These are phyloP conservation scores for Trissolcus brochymenae DNA, from an alignment of 2,888 invertebrate species.

Conservation along the genomic window DNA sequence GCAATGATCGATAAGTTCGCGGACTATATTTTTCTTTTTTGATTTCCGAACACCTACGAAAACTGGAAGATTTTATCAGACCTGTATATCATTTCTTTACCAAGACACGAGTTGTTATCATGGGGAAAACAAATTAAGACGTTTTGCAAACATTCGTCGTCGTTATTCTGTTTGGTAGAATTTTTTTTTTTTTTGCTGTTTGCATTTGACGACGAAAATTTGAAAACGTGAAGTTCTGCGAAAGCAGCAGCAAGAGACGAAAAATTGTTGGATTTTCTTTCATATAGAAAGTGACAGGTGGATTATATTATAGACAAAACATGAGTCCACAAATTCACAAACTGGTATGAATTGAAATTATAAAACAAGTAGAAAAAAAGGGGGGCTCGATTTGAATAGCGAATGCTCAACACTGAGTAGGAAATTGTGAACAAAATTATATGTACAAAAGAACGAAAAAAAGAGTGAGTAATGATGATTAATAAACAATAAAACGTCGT, in stretches of 20 bases:
- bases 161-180: too few species aligned
- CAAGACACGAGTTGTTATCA: constrained; percentile 8
- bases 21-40: too few species aligned
- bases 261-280: neutral
- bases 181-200: neutral
- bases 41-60: too few species aligned
- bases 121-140: neutral
- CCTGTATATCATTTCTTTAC: constrained; percentile 14
- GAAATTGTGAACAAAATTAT: constrained; percentile 43
- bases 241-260: constrained; percentile 38
- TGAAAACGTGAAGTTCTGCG: constrained; percentile 22
- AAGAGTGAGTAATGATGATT: constrained; percentile 62
- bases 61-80: neutral
- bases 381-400: constrained; percentile 38
- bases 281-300: constrained; percentile 4
- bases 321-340: constrained; percentile 14
- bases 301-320: constrained; percentile 36
- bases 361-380: constrained; percentile 8
- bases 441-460: constrained; percentile 46
- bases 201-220: neutral
- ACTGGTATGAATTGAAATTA: constrained; percentile 10
- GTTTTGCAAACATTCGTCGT: too few species aligned
- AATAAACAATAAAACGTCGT: constrained; percentile 58
- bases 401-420: constrained; percentile 48
- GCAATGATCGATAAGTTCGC: too few species aligned